Conservation (phyloP, 2,888 invertebrate genomes). For the Drosophila parthenogenetica region DNA sequence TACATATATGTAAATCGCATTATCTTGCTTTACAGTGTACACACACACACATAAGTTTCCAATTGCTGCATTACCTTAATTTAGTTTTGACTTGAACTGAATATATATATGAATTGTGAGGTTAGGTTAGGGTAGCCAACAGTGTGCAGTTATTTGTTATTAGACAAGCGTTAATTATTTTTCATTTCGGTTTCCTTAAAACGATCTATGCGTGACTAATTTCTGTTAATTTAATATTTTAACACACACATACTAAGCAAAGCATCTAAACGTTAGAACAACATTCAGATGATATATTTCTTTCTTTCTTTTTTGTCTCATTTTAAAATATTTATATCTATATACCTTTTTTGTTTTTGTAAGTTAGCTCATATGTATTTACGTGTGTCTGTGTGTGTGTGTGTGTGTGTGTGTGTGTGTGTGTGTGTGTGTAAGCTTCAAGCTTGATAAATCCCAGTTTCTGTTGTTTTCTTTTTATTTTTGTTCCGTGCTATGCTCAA, state of each 20-base stretch:
- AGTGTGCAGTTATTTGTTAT: constrained; percentile 11
- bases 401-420: background rate
- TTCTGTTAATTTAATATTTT: constrained; percentile 43
- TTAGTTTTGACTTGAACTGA: background rate
- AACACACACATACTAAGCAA: constrained; percentile 59
- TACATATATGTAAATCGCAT: background rate
- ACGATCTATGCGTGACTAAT: constrained; percentile 22
- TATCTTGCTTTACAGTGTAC: constrained; percentile 6
- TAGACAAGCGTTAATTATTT: constrained; percentile 4
- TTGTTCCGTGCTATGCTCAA: constrained; percentile 53
- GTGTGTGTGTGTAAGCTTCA: constrained; percentile 63
- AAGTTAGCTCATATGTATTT: constrained; percentile 44
- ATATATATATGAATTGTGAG: background rate
- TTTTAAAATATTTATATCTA: constrained; percentile 33
- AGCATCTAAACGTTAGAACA: constrained; percentile 53
- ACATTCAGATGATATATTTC: constrained; percentile 43
- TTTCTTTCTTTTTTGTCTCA: background rate
- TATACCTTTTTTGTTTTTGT: constrained; percentile 3
- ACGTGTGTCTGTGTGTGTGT: too few relatives aligned
- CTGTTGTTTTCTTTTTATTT: constrained; percentile 40
- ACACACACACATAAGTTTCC: background rate
- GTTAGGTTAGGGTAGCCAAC: constrained; percentile 5
- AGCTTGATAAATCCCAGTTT: constrained; percentile 77
- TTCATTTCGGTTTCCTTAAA: constrained; percentile 30
- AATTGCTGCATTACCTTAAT: background rate